Evolutionary conservation across 2,113 vertebrate species (phyloP), one percentile per base, ranked within the genome.

Genomic region (Phocoena phocoena): DNA sequence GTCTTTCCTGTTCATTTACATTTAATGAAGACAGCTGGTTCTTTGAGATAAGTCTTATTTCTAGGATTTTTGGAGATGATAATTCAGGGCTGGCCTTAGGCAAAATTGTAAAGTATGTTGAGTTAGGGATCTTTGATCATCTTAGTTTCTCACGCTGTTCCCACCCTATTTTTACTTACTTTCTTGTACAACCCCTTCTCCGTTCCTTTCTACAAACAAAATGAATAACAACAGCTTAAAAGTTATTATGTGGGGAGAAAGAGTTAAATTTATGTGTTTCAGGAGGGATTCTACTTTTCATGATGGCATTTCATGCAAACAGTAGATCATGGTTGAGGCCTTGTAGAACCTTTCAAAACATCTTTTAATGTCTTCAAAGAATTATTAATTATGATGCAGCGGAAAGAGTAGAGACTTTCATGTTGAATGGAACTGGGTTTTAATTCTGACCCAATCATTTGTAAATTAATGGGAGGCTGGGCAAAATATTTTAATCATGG

Each of bases 21-120:
- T 95, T 96, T 98, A 94, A 96, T 96, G 92, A 96, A 65, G 84
- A 47, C 47, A 47, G 44, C 80, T 83, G 83, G 17, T 77, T 97
- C 91, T 91, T 95, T 95, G 83, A 95, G 80, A 85, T 93, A 88
- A 87, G 53, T 96, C 71, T 96, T 87, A 96, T 77, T 88, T 94
- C 85, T 85, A 81, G 82, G 58, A 21, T 96, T 95, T 50, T 50
- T 81, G 96, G 62, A 95, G 63, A 73, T 86, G 88, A 77, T 94
- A 83, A 95, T 76, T 96, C 58, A 93, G 74, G 82, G 74, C 28
- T 88, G 25, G 83, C 90, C 68, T 84, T 92, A 79, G 87, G 84
- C 70, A 97, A 92, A 97, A 77, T 81, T 90, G 26, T 93, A 41
- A 88, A 97, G 74, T 47, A 20, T 20, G 36, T 63, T 90, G 58